These are phyloP conservation scores for Dasyurus viverrinus DNA, from an alignment of 2,113 vertebrate species.

Conservation along the genomic window DNA sequence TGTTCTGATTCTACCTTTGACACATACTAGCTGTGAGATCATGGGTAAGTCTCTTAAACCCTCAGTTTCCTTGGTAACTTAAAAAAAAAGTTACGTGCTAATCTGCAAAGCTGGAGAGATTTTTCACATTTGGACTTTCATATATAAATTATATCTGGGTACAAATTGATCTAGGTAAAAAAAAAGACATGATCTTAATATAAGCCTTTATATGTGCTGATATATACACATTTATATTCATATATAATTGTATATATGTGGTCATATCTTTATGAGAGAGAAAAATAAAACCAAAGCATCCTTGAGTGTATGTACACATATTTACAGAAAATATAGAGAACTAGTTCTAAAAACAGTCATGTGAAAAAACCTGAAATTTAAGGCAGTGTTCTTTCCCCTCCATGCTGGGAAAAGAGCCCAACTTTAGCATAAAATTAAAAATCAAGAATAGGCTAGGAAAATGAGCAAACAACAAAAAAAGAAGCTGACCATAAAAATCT, in stretches of 20 bases:
- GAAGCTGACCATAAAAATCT: not conserved
- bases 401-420: not conserved
- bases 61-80: not conserved
- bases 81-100: not conserved
- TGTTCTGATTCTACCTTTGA: not conserved
- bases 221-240: not conserved
- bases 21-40: not conserved
- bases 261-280: not conserved
- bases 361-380: not conserved
- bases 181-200: not conserved
- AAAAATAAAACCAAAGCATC: not conserved
- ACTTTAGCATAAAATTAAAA: not conserved
- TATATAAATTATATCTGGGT: not conserved
- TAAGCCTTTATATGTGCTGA: not conserved
- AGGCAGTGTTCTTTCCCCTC: not conserved
- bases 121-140: not conserved
- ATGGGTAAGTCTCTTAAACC: not conserved
- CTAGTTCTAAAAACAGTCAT: not conserved
- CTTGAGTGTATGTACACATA: not conserved
- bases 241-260: not conserved
- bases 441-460: not conserved
- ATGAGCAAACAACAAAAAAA: not conserved
- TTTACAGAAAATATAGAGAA: not conserved
- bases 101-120: not conserved
- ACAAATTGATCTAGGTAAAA: too few relatives aligned